Conservation (phyloP, 2,113 vertebrate genomes). For the Etheostoma cragini region DNA sequence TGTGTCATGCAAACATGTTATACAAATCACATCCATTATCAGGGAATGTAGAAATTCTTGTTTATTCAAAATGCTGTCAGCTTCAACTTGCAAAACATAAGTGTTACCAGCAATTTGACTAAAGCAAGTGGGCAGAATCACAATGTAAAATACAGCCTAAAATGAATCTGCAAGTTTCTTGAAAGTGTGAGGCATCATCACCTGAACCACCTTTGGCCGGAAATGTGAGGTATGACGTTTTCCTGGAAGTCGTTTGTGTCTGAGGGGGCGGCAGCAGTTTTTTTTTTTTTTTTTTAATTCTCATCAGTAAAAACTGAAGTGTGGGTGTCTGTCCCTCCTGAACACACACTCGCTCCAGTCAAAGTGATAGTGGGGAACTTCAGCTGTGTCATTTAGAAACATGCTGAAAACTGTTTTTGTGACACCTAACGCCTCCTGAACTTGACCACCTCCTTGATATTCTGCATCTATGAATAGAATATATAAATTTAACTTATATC, state of each 20-base stretch:
- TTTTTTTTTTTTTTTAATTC: too few relatives aligned
- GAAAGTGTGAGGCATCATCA: constrained; percentile 41
- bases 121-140: neutral
- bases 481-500: neutral
- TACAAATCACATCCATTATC: neutral
- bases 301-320: constrained; percentile 41
- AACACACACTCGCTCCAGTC: constrained; percentile 34
- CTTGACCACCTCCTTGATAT: constrained; percentile 18
- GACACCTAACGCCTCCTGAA: neutral
- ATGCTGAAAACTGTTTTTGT: neutral
- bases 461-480: neutral
- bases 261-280: constrained; percentile 47
- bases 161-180: neutral
- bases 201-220: constrained; percentile 11
- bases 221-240: constrained; percentile 38
- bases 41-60: neutral
- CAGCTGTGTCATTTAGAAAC: constrained; percentile 59
- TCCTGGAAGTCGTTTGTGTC: constrained; percentile 71
- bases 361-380: constrained; percentile 45
- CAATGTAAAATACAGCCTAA: neutral
- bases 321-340: constrained; percentile 60
- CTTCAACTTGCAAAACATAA: neutral
- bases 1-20: neutral
- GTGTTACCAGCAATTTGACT: neutral
- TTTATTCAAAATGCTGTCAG: neutral